Percentiles rank a stretch among this genome's conserved stretches.
Conservation (phyloP, 2,888 invertebrate species). For the Agrenia bidenticulata region DNA sequence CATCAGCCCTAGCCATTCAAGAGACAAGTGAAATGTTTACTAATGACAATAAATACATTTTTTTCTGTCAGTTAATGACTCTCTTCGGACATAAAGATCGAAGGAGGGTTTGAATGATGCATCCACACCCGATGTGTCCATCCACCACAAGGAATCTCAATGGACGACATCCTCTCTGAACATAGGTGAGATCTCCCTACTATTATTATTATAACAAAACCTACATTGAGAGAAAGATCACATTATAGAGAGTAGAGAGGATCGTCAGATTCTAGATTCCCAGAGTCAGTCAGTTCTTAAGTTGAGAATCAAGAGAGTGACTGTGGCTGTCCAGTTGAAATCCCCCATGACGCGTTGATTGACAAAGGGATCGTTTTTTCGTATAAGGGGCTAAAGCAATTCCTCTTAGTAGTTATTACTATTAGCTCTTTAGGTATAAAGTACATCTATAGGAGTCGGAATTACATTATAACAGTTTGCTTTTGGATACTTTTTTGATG, state of each 20-base stretch:
- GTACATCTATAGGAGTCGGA: background rate
- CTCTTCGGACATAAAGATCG: slow-evolving; percentile 10
- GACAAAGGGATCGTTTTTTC: slow-evolving; percentile 22
- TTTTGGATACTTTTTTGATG: background rate
- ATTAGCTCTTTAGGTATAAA: background rate
- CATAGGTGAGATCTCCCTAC: too few species aligned
- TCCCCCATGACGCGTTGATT: slow-evolving; percentile 37
- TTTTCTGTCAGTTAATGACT: slow-evolving; percentile 18
- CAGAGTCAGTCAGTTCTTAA: background rate
- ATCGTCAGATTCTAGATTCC: too few species aligned
- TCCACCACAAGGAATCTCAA: too few species aligned
- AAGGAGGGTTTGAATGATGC: slow-evolving; percentile 13
- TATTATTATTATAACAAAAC: too few species aligned
- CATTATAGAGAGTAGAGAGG: too few species aligned
- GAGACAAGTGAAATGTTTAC: slow-evolving; percentile 12
- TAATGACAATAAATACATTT: slow-evolving; percentile 23
- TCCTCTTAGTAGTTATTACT: background rate
- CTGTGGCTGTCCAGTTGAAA: slow-evolving; percentile 18
- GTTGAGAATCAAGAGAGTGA: background rate
- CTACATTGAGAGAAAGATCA: too few species aligned
- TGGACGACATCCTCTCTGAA: too few species aligned
- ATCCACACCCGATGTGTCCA: background rate
- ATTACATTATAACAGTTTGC: slow-evolving; percentile 1
- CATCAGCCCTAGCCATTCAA: background rate
- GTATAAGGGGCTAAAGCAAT: too few species aligned